Base-by-base conservation (phyloP, 2,888 invertebrate species). In the Perithous albicinctus region DNA sequence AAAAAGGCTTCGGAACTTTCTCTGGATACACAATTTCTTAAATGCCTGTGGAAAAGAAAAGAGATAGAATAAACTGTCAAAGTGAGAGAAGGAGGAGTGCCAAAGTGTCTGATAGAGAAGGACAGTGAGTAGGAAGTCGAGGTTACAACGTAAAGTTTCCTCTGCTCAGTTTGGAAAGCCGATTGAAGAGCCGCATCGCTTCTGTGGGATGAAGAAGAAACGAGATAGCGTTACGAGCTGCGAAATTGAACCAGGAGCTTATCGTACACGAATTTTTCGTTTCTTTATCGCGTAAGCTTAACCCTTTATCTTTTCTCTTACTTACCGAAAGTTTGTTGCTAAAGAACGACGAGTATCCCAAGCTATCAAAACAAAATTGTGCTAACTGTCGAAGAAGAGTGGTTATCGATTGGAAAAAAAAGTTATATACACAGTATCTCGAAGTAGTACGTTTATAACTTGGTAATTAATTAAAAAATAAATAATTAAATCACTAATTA, bases 1-100 rank as follows among this genome's bases (percentile, higher is more conserved):
- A 29, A 5, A 29, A 29, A 29, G 29, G 5, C 29, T 87, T 84
- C 77, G 84, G 86, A 87, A 88, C 84, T 88, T 87, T 83, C 70
- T 79, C 69, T 61, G 85, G 85, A 86, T 84, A 83, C 84, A 84
- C 86, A 87, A 87, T 85, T 88, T 87, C 86, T 84, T 74, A 79
- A 85, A 84, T 83, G 51, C 59, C 32, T 29, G 48, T 41, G 35
- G 48, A 38, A 48, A 76, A 32, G 64, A 74, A 80, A 66, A 77
- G 66, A 48, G 63, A 54, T 35, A 54, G 41, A 80, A 63, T 75
- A 63, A 78, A 61, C 8, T 74, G 35, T 56, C 38, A 70, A 59
- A 20, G 56, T 26, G 51, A 64, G 32, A 38, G 64, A 32, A 46
- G 20, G 51, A 48, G 20, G 51, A 10, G 18, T 7, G 20, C 7